Base-by-base conservation (phyloP, 2,888 invertebrate species). In the Pomacea canaliculata region DNA sequence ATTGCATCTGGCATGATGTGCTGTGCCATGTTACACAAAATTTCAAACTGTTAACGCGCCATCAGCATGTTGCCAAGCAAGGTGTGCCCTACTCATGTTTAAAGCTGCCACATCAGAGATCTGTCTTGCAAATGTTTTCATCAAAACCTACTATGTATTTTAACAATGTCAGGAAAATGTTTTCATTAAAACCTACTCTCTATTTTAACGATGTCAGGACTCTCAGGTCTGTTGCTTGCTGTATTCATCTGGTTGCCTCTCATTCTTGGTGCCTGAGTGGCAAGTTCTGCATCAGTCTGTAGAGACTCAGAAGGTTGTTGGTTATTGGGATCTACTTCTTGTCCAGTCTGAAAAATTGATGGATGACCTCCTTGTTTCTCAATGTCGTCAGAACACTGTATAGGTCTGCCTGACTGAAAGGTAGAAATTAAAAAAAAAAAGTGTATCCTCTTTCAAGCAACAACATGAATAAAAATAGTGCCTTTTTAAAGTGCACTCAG, bases 331-430 rank as follows among this genome's bases (percentile, higher is more conserved):
- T n/a, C 18, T 8, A 67, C 67, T 16, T 67, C 67, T 67, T 37
- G 67, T 46, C 67, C 67, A 67, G 67, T 67, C 37, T 67, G 67
- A 46, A 67, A 27, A 16, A 37, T 5, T 65, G 65, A 65, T 65
- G 7, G 27, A 27, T 8, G 37, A 16, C 16, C 65, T 19, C 23
- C 23, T n/a, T 63, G n/a, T 10, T 19, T 5, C 27, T 46, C n/a
- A n/a, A 37, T 27, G 46, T 67, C 67, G 4, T 67, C 67, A 12
- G 67, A 67, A 46, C 67, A 67, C 67, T 23, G 67, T 1, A 67
- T 46, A 27, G 67, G 67, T 67, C 19, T 19, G 27, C 10, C 19
- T 49, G 60, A 62, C n/a, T 37, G 48, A 19, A n/a, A 70, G 4
- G 63, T 23, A 70, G 75, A 60, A 27, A 56, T 56, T 1, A 10